These are phyloP conservation scores for Atherix ibis DNA, from an alignment of 2,888 invertebrate genomes.

Conservation along the genomic window DNA sequence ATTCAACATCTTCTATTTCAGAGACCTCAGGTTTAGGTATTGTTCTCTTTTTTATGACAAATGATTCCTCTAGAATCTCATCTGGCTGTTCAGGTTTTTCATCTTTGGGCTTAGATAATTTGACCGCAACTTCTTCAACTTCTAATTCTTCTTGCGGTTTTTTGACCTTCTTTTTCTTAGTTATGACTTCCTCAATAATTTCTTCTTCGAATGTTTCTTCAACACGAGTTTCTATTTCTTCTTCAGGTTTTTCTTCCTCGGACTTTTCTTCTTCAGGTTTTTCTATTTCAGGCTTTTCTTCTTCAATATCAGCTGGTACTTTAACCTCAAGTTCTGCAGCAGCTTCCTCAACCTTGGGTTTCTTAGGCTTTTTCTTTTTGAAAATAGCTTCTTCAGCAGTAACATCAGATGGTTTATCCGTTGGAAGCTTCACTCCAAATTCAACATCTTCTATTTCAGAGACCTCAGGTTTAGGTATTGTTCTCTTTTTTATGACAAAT, in stretches of 20 bases:
- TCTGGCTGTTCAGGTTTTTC: slow-evolving; percentile 34
- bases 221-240: slow-evolving; percentile 9
- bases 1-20: slow-evolving; percentile 5
- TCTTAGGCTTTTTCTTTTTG: slow-evolving; percentile 21
- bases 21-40: slow-evolving; percentile 6
- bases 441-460: slow-evolving; percentile 1
- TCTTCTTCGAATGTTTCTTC: slow-evolving; percentile 16
- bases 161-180: slow-evolving; percentile 28
- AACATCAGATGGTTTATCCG: slow-evolving; percentile 16
- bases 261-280: slow-evolving; percentile 17
- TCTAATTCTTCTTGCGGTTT: slow-evolving; percentile 20
- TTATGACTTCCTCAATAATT: slow-evolving; percentile 20
- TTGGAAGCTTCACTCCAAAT: slow-evolving; percentile 6
- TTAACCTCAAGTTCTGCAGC: slow-evolving; percentile 21
- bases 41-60: slow-evolving; percentile 15
- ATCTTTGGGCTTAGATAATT: slow-evolving; percentile 12
- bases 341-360: slow-evolving; percentile 18
- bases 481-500: slow-evolving; percentile 19
- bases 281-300: slow-evolving; percentile 12
- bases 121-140: slow-evolving; percentile 19
- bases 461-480: slow-evolving; percentile 15
- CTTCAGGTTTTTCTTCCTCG: slow-evolving; percentile 12
- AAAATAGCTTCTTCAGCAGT: slow-evolving; percentile 17
- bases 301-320: slow-evolving; percentile 17
- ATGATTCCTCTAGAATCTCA: slow-evolving; percentile 38